phyloP scores from a whole-genome alignment of 2,113 vertebrate genomes.

The Glareola pratincola region DNA sequence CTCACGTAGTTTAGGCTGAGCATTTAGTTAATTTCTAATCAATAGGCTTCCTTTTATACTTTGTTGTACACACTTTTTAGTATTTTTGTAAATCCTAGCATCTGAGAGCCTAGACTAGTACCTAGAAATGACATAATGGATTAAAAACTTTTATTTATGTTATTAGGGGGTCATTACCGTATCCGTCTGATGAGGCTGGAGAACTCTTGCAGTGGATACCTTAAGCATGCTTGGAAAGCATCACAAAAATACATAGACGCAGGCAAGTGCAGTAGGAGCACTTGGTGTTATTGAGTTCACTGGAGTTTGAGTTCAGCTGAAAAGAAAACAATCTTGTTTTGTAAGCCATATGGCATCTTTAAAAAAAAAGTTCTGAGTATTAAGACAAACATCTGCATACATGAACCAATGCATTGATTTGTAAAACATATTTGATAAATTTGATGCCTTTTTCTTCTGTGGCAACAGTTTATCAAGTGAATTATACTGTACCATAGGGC shows the following conservation, averaged over 20 bases:
- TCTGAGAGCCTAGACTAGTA: neutral
- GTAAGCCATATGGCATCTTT: neutral
- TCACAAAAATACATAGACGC: neutral
- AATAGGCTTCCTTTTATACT: neutral
- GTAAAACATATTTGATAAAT: neutral
- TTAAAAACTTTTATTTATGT: neutral
- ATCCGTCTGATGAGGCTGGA: fast-evolving
- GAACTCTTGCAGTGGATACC: neutral
- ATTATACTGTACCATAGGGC: neutral
- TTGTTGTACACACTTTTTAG: neutral
- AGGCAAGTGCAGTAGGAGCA: neutral
- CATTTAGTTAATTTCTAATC: neutral
- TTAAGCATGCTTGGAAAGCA: neutral
- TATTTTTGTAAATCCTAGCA: neutral
- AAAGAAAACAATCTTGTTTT: neutral
- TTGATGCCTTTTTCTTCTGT: neutral
- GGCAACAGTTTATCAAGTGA: neutral
- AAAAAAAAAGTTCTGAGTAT: neutral
- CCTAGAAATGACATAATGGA: neutral
- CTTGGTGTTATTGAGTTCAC: neutral
- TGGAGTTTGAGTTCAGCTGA: neutral
- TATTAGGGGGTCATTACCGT: neutral
- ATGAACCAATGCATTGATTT: neutral
- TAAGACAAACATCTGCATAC: neutral
- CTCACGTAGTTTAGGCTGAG: neutral